Conservation (phyloP, 1,140 invertebrate species). For the Drosophila ohnishii region DNA sequence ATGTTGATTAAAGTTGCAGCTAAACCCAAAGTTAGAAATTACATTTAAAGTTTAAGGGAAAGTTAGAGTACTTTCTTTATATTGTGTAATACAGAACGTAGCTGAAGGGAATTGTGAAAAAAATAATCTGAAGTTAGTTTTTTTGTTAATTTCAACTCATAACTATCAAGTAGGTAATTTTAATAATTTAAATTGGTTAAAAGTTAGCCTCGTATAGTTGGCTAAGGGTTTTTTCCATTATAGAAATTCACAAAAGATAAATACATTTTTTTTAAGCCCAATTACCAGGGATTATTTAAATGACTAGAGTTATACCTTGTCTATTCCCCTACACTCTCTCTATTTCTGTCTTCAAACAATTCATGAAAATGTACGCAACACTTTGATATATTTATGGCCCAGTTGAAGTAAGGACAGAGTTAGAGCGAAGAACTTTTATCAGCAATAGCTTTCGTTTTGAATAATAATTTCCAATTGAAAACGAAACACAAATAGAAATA, state of each 20-base stretch:
- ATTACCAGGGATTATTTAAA: conserved; percentile 57
- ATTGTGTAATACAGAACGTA: neutral
- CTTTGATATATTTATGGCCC: conserved; percentile 73
- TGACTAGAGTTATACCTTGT: conserved; percentile 21
- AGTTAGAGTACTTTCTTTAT: conserved; percentile 14
- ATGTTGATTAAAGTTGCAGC: conserved; percentile 49
- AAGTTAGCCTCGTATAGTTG: no score
- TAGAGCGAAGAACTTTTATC: conserved; percentile 50
- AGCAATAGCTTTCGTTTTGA: conserved; percentile 44
- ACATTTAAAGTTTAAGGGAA: conserved; percentile 62
- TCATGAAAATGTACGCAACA: conserved; percentile 46
- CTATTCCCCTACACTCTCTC: neutral
- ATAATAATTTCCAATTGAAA: conserved; percentile 67
- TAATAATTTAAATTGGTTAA: no score
- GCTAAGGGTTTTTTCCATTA: no score
- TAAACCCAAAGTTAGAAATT: conserved; percentile 56
- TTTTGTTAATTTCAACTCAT: conserved; percentile 7
- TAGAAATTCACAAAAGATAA: no score
- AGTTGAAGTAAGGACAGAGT: conserved; percentile 24
- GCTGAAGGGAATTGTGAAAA: neutral
- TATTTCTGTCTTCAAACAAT: conserved; percentile 21
- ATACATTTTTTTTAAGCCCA: conserved; percentile 42
- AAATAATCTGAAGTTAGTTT: conserved; percentile 4
- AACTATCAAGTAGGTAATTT: neutral
- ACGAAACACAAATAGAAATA: conserved; percentile 47